Evolutionary conservation across 2,797 vertebrate species (phyloP), one percentile per base, ranked within the genome.

Genomic region (Pteronotus mesoamericanus): DNA sequence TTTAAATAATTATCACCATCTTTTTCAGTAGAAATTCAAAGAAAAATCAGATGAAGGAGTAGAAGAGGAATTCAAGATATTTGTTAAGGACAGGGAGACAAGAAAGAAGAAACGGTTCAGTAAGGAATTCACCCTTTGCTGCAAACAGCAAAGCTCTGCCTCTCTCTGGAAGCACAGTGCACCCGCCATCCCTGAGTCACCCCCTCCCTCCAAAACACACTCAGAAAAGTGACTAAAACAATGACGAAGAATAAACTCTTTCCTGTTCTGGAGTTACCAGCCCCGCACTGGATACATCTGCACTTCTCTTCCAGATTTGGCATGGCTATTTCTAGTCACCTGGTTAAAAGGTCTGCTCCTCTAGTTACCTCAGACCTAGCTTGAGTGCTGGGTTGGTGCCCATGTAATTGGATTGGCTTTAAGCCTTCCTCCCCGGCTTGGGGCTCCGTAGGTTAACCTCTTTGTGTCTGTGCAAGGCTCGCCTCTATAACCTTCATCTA

Each of bases 1-100:
- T 97, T 97, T 96, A 95, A 97, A 95, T 96, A 97, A 95, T 96
- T 89, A 96, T 83, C 57, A 69, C 39, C 91, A 42, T 84, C 24
- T 57, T 94, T 92, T 86, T 95, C 86, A 93, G 86, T 14, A 94
- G 32, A 90, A 18, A 95, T 71, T 66, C 39, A 94, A 94, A 51
- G 88, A 64, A 96, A 94, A 95, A 89, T 91, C 89, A 95, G 89
- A 71, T 51, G 71, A 89, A 86, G 14, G 37, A 66, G 15, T 59
- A 66, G 92, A 80, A 91, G 55, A 34, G 15, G 3, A 24, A 80
- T 77, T 94, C 29, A 87, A 69, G 93, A 21, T 59, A 86, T 42
- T 77, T 95, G 29, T 95, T 79, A 92, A 92, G 57, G 59, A 86
- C 19, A 72, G 11, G n/a, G 64, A 71, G 42, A 72, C 57, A n/a